phyloP scores from a whole-genome alignment of 2,888 invertebrate species.

The Trachelus iudaicus region DNA sequence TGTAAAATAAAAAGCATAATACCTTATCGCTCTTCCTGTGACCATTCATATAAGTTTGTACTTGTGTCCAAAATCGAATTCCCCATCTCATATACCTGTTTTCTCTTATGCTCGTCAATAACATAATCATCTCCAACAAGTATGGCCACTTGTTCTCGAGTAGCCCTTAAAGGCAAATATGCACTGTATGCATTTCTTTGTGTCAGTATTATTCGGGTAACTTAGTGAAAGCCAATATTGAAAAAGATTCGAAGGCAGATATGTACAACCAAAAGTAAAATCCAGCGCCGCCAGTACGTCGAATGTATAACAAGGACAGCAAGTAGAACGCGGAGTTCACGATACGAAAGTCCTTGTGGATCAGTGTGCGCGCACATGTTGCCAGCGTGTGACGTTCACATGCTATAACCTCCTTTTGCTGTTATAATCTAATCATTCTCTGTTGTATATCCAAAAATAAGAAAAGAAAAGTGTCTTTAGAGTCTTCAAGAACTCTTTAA shows the following conservation, averaged over 20 bases:
- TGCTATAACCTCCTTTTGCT: background rate
- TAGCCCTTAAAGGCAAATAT: background rate
- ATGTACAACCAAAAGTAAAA: background rate
- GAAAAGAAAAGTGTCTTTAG: background rate
- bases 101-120: background rate
- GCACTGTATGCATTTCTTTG: background rate
- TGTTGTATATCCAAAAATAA: background rate
- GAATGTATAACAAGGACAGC: background rate
- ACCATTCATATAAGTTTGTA: background rate
- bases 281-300: background rate
- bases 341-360: background rate
- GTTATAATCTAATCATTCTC: background rate
- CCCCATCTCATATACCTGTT: background rate
- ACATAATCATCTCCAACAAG: background rate
- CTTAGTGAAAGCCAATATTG: background rate
- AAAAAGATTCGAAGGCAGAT: background rate
- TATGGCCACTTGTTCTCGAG: background rate
- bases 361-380: background rate
- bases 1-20: background rate
- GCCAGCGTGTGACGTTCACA: background rate
- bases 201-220: background rate
- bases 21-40: background rate
- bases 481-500: background rate
- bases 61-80: background rate
- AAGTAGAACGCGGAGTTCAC: background rate